These are phyloP conservation scores for Drosophila atripex DNA, from an alignment of 2,888 invertebrate species.

Conservation along the genomic window DNA sequence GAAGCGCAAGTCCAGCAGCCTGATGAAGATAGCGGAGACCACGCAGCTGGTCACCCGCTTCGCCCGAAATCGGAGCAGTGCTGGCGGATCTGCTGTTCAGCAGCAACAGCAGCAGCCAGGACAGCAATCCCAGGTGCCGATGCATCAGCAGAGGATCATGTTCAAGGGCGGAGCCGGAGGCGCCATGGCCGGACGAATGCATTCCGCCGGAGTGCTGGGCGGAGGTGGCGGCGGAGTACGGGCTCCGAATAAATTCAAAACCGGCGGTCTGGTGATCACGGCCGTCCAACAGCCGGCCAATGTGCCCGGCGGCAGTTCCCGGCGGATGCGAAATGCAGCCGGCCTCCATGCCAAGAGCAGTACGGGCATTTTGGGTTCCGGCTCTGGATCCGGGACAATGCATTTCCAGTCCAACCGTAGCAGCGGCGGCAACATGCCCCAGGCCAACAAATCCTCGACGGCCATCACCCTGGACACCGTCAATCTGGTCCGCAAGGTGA, in stretches of 20 bases:
- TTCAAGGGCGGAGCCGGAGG: conserved; percentile 33
- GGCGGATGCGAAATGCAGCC: conserved; percentile 52
- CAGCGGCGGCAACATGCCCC: background rate
- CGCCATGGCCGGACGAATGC: conserved; percentile 49
- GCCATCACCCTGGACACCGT: conserved; percentile 84
- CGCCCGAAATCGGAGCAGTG: conserved; percentile 59
- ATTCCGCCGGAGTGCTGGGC: conserved; percentile 25
- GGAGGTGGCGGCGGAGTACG: conserved; percentile 12
- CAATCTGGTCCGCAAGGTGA: conserved; percentile 81
- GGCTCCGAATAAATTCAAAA: conserved; percentile 85
- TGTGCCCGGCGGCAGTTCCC: conserved; percentile 33
- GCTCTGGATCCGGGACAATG: conserved; percentile 8
- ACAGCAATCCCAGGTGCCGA: conserved; percentile 20
- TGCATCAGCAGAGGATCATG: conserved; percentile 41
- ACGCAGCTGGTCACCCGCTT: conserved; percentile 73
- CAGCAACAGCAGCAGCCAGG: conserved; percentile 12
- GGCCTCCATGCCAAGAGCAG: conserved; percentile 36
- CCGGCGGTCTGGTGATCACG: conserved; percentile 86
- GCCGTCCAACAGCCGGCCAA: conserved; percentile 80
- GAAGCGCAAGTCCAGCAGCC: conserved; percentile 65
- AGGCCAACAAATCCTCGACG: conserved; percentile 28
- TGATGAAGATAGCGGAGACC: conserved; percentile 77
- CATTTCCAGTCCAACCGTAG: conserved; percentile 26
- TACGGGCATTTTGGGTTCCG: conserved; percentile 13
- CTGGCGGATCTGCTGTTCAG: conserved; percentile 20